Base-by-base conservation (phyloP, 2,797 vertebrate genomes). In the Alauda arvensis region DNA sequence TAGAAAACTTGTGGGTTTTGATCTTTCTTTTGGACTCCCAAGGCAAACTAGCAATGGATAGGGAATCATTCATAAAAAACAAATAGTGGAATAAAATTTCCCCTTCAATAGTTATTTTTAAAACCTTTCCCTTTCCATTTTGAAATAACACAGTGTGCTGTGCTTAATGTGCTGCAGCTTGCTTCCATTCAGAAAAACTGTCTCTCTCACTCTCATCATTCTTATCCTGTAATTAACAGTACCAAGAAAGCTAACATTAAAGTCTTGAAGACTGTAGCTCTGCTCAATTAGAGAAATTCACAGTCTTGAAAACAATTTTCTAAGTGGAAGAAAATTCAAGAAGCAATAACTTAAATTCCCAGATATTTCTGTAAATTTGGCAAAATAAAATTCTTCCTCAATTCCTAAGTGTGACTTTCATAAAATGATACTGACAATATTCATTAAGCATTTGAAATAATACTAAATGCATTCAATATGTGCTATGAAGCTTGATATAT, bases 241-340 rank as follows among this genome's bases (percentile, higher is more conserved):
- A 91, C 95, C 69, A 94, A 95, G 95, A 93, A 91, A 77, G 87
- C 40, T 81, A 95, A 88, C 87, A 87, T 92, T 93, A 91, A 92
- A 82, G 96, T 94, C 88, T 69, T 92, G 94, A 94, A 94, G 87
- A 94, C 94, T 92, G 94, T 92, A 94, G 94, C 93, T 95, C 85
- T 92, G 90, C 90, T 92, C 94, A 96, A 40, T 94, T 95, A 95
- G 89, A 69, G 91, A 95, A 93, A 95, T 93, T 95, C 92, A 95
- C 95, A 96, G 95, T 96, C 96, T 96, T 96, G 96, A 95, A 96
- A 89, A 93, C 88, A 91, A 86, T 94, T 95, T 94, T 83, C 70
- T 90, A 88, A 76, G 63, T 2, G 7, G 55, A 92, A 77, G 31
- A 91, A 85, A 80, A 83, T 83, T 87, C 77, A 87, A 63, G 77